Conservation (phyloP, 1,140 invertebrate genomes). For the Drosophila erecta region DNA sequence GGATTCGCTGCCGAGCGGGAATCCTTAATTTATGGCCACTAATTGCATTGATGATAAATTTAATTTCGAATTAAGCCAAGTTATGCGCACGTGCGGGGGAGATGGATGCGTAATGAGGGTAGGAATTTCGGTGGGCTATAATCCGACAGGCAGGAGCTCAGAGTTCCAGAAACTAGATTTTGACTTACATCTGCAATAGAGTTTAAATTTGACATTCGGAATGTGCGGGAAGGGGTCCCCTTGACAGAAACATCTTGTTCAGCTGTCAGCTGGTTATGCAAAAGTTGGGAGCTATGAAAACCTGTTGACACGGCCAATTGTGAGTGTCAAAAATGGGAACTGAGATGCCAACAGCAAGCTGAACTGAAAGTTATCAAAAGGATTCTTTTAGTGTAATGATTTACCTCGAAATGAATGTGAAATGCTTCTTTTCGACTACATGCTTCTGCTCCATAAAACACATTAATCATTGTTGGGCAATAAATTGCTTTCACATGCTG, state of each 20-base stretch:
- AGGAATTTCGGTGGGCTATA: not conserved
- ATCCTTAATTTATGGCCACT: constrained; percentile 75
- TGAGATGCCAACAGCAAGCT: not conserved
- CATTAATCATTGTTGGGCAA: constrained; percentile 75
- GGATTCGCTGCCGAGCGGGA: constrained; percentile 8
- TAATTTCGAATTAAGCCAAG: constrained; percentile 76
- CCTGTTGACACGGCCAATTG: constrained; percentile 15
- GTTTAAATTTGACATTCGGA: constrained; percentile 16
- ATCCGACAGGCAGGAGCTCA: constrained; percentile 51
- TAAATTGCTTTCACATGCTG: constrained; percentile 66
- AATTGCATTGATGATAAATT: constrained; percentile 78
- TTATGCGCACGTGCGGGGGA: not conserved
- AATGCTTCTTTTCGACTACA: not conserved
- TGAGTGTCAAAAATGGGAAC: constrained; percentile 14
- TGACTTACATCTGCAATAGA: constrained; percentile 56
- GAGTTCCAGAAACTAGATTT: constrained; percentile 58
- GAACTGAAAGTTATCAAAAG: not conserved
- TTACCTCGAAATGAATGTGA: not conserved
- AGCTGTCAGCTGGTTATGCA: constrained; percentile 45
- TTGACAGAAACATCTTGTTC: constrained; percentile 45
- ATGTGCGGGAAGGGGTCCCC: not conserved
- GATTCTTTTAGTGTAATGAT: not conserved
- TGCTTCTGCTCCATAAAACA: constrained; percentile 1
- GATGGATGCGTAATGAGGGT: constrained; percentile 5
- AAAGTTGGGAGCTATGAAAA: not conserved